phyloP scores from a whole-genome alignment of 2,113 vertebrate genomes.

The Psammodynastes pulverulentus region DNA sequence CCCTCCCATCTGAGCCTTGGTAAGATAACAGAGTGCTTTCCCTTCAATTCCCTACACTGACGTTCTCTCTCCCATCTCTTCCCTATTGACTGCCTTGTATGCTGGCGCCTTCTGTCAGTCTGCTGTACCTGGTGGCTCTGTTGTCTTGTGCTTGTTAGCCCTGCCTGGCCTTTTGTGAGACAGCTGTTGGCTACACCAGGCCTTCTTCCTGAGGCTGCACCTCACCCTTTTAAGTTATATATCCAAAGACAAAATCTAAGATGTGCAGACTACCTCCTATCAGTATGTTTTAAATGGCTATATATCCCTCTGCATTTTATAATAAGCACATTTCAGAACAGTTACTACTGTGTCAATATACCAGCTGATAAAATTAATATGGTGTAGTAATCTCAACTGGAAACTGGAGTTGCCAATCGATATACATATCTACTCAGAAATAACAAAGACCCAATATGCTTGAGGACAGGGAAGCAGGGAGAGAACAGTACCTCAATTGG shows the following conservation, averaged over 20 bases:
- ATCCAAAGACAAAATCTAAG: not conserved
- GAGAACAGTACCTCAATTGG: slow-evolving; percentile 85
- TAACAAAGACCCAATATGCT: not conserved
- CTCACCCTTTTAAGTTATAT: not conserved
- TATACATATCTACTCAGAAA: not conserved
- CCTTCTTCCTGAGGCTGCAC: not conserved
- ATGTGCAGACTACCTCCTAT: not conserved
- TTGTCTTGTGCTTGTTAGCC: not conserved
- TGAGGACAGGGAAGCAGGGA: not conserved
- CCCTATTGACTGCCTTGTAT: not conserved
- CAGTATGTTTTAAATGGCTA: not conserved
- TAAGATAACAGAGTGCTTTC: not conserved
- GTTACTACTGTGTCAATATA: not conserved
- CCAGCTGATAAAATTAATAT: not conserved
- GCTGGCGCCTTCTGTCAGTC: not conserved
- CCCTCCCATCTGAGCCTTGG: not conserved
- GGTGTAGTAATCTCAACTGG: not conserved
- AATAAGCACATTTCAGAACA: not conserved
- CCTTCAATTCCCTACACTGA: not conserved
- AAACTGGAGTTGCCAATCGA: not conserved
- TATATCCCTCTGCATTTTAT: not conserved
- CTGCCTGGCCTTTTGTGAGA: not conserved
- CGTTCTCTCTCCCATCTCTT: not conserved
- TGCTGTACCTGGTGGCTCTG: not conserved
- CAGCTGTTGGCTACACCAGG: not conserved